Conservation (phyloP, 2,797 vertebrate genomes). For the Oophaga sylvatica region DNA sequence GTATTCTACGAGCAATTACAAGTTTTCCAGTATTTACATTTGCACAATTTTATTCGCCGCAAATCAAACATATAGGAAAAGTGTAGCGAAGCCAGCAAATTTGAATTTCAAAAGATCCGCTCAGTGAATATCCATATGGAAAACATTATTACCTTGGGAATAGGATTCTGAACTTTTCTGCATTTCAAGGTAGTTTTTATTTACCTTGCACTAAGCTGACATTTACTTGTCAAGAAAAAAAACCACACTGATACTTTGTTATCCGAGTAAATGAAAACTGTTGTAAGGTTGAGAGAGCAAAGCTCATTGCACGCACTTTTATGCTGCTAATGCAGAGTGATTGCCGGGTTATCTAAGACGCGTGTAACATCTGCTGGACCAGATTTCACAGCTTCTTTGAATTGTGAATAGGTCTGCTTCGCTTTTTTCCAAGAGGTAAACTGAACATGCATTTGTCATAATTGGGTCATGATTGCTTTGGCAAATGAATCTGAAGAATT, state of each 20-base stretch:
- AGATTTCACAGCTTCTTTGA: constrained; percentile 49
- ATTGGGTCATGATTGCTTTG: constrained; percentile 50
- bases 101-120: background rate
- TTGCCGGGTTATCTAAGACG: constrained; percentile 47
- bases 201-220: constrained; percentile 35
- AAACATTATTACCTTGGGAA: background rate
- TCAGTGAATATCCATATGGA: background rate
- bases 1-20: too few species aligned
- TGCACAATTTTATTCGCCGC: too few species aligned
- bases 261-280: constrained; percentile 28
- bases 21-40: too few species aligned
- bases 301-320: constrained; percentile 27
- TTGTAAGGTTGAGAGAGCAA: constrained; percentile 48
- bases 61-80: too few species aligned
- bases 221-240: constrained; percentile 31
- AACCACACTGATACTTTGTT: constrained; percentile 21
- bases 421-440: constrained; percentile 22
- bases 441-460: constrained; percentile 31
- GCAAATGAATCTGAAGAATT: constrained; percentile 27
- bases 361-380: constrained; percentile 54
- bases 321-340: constrained; percentile 41
- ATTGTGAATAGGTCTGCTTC: constrained; percentile 46
- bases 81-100: too few species aligned
- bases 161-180: background rate
- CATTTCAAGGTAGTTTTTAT: constrained; percentile 10